Conservation (phyloP, 2,113 vertebrate genomes). For the Sclerurus mexicanus region DNA sequence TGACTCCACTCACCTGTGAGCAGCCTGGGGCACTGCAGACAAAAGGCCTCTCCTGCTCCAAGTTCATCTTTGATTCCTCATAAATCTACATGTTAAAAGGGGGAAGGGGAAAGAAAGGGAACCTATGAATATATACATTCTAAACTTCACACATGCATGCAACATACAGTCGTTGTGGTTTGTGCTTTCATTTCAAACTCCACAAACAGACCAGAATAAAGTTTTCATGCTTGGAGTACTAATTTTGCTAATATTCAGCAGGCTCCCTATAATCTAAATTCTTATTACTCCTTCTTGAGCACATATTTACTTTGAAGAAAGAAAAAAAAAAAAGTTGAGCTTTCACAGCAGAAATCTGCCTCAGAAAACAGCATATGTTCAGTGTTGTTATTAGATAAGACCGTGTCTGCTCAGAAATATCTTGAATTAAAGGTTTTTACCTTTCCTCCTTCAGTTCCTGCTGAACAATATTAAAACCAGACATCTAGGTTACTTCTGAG, state of each 20-base stretch:
- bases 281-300: neutral
- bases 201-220: neutral
- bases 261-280: neutral
- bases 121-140: slow-evolving; percentile 63
- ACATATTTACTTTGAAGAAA: slow-evolving; percentile 4
- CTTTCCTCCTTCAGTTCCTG: neutral
- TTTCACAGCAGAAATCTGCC: slow-evolving; percentile 14
- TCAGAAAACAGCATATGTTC: slow-evolving; percentile 6
- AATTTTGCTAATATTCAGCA: neutral
- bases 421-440: slow-evolving; percentile 19
- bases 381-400: slow-evolving; percentile 42
- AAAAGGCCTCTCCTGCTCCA: slow-evolving; percentile 98
- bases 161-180: neutral
- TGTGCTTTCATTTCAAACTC: neutral
- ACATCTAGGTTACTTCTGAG: neutral
- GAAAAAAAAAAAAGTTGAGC: neutral
- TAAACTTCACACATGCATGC: slow-evolving; percentile 46
- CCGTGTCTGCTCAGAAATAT: neutral
- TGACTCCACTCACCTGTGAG: slow-evolving; percentile 92
- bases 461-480: slow-evolving; percentile 34
- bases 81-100: slow-evolving; percentile 85
- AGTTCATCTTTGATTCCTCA: slow-evolving; percentile 98
- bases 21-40: slow-evolving; percentile 97
- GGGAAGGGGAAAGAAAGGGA: slow-evolving; percentile 63
- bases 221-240: neutral